A percentile compares a stretch with the other conserved stretches of the same genome.
phyloP scores from a whole-genome alignment of 2,888 invertebrate species.

The Tribolium freemani region DNA sequence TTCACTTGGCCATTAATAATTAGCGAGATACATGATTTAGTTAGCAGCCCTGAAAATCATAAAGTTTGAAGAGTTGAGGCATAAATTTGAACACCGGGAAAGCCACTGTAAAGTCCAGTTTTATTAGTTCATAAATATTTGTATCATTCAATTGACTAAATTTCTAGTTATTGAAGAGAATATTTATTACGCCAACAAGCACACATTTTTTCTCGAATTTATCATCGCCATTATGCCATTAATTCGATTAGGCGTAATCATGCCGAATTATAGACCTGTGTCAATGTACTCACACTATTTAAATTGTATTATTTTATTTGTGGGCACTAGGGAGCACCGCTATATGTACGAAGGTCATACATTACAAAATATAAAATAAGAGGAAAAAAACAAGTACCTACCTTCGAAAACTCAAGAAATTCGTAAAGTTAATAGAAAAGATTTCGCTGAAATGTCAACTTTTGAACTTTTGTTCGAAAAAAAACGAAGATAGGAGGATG shows the following conservation, averaged over 20 bases:
- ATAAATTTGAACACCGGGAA: not conserved
- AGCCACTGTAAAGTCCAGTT: not conserved
- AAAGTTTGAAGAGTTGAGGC: not conserved
- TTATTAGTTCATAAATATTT: not conserved
- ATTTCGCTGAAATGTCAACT: too few relatives aligned
- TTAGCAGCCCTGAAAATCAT: not conserved
- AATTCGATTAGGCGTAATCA: not conserved
- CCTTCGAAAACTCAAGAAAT: too few relatives aligned
- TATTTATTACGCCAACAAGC: not conserved
- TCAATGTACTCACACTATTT: not conserved
- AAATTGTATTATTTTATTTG: not conserved
- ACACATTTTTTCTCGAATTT: not conserved
- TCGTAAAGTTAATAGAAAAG: too few relatives aligned
- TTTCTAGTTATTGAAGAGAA: not conserved
- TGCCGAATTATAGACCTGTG: not conserved
- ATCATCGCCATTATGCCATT: not conserved
- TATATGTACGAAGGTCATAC: too few relatives aligned
- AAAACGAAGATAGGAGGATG: too few relatives aligned
- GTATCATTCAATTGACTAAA: too few relatives aligned
- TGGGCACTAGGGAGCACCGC: too few relatives aligned
- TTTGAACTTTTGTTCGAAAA: too few relatives aligned
- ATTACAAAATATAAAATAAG: too few relatives aligned
- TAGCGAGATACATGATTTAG: too few relatives aligned
- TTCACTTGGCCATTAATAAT: too few relatives aligned
- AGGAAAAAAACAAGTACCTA: too few relatives aligned